These are phyloP conservation scores for Zele albiditarsus DNA, from an alignment of 2,888 invertebrate species.

Conservation along the genomic window DNA sequence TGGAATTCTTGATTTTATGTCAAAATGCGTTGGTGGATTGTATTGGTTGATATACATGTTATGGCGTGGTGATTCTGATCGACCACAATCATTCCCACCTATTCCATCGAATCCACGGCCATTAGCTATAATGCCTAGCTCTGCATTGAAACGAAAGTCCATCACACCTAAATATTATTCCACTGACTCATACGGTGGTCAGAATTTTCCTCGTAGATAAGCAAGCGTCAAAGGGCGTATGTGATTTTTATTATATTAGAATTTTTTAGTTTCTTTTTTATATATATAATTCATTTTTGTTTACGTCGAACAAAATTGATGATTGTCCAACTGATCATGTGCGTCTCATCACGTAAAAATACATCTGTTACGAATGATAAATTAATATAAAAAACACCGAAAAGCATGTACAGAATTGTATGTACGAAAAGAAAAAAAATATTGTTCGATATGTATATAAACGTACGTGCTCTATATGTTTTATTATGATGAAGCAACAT, in stretches of 20 bases:
- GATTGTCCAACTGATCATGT: too few relatives aligned
- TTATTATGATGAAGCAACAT: not conserved
- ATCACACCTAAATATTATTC: not conserved
- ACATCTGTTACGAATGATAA: too few relatives aligned
- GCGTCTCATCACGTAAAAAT: too few relatives aligned
- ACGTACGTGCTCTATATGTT: not conserved
- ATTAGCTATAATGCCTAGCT: constrained; percentile 36
- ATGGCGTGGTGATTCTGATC: constrained; percentile 53
- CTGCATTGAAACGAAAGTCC: constrained; percentile 13
- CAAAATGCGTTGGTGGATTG: constrained; percentile 69
- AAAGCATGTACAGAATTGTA: constrained; percentile 35
- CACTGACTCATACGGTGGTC: not conserved
- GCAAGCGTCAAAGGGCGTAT: constrained; percentile 34
- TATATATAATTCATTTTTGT: too few relatives aligned
- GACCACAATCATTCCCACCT: constrained; percentile 27
- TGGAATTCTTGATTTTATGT: constrained; percentile 65
- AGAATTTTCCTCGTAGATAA: not conserved
- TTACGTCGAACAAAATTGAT: too few relatives aligned
- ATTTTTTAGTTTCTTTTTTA: not conserved
- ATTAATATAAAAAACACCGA: not conserved
- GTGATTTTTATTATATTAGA: constrained; percentile 28
- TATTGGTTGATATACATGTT: constrained; percentile 68
- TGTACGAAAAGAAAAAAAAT: not conserved
- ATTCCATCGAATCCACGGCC: constrained; percentile 42
- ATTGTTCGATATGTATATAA: constrained; percentile 8